These are phyloP conservation scores for Silurus asotus DNA, from an alignment of 2,113 vertebrate genomes.

Conservation along the genomic window DNA sequence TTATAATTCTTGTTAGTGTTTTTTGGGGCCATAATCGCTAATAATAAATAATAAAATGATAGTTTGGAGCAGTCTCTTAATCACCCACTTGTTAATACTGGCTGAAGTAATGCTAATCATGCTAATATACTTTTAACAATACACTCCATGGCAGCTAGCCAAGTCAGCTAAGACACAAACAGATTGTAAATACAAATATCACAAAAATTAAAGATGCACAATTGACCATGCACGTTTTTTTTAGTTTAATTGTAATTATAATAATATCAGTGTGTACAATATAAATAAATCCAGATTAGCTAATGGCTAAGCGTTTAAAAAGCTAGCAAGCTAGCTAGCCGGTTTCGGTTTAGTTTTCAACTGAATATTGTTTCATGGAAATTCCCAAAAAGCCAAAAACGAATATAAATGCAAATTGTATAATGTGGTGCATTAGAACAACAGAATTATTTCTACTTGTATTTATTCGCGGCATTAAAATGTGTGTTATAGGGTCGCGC, in stretches of 20 bases:
- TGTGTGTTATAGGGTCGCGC: conserved; percentile 41
- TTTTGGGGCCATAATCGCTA: not conserved
- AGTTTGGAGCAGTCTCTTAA: not conserved
- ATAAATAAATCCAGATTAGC: not conserved
- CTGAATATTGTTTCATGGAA: not conserved
- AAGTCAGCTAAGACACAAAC: not conserved
- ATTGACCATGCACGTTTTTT: not conserved
- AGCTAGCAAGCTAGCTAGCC: conserved; percentile 8
- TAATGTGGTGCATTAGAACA: not conserved
- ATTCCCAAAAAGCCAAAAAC: not conserved
- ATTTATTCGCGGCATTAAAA: not conserved
- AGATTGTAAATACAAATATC: not conserved
- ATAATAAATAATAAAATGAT: not conserved
- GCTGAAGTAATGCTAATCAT: conserved; percentile 12
- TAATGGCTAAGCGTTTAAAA: not conserved
- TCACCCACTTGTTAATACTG: not conserved
- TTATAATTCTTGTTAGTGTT: not conserved
- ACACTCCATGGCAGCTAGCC: not conserved
- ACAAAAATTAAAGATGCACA: not conserved
- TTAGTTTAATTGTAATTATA: too few species aligned
- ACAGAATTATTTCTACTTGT: not conserved
- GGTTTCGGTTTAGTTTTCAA: not conserved
- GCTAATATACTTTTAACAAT: conserved; percentile 1
- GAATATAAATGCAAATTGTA: not conserved
- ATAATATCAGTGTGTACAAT: not conserved